Base-by-base conservation (phyloP, 2,113 vertebrate species). In the Hippocampus abdominalis region DNA sequence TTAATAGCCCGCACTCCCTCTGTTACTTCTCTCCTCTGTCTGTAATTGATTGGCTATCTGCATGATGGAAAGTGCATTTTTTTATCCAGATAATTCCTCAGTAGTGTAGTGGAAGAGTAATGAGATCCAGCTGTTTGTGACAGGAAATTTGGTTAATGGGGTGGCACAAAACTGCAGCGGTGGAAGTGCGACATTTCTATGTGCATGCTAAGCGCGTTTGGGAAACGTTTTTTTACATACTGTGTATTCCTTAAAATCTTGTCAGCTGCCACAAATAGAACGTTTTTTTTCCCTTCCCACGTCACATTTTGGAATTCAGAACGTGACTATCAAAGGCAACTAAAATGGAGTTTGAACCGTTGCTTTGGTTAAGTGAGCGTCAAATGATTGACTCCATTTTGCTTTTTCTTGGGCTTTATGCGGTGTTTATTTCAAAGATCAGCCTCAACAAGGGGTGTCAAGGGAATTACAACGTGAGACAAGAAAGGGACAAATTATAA, bases 21-120 rank as follows among this genome's bases (percentile, higher is more conserved):
- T 49, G 11, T n/a, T 20, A 16, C 32, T 69, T 21, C 15, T 27
- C 48, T 39, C 32, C 13, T 53, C 51, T 64, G 9, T 69, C 54
- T 60, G 67, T 75, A 73, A 76, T 68, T 72, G 78, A 81, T 75
- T 61, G 76, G 68, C 46, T 75, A 66, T 32, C 44, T 71, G 39
- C 46, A 15, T 61, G 70, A 71, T 72, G 56, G 42, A 63, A 75
- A 69, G 48, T 56, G 21, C 64, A 56, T 72, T 81, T 54, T 66
- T 23, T 63, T 44, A 44, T 61, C 61, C 27, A 18, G 57, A 60
- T 60, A 29, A 13, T 32, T 32, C 13, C 27, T 40, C 39, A 4
- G n/a, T 40, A 23, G 62, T 36, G 32, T 4, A 23, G 39, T 42
- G 20, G 39, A 64, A 40, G 21, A 64, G 21, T 64, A 64, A 44